Evolutionary conservation across 2,888 invertebrate genomes (phyloP).

Genomic region (Matsumyia berberina): DNA sequence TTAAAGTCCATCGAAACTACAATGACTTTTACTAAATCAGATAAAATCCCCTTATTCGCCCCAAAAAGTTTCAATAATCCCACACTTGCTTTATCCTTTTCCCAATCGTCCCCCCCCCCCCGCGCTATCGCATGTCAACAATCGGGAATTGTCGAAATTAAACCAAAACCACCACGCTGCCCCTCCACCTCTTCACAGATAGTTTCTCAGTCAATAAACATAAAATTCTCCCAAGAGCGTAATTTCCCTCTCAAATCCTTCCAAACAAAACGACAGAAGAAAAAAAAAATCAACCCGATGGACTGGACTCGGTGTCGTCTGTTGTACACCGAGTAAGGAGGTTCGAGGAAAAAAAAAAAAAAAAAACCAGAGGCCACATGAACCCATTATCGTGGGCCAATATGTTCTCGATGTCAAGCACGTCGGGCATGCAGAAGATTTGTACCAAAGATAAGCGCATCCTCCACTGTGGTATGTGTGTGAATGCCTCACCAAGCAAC

Average conservation of each 20-base stretch:
- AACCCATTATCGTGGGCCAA: slow-evolving; percentile 76
- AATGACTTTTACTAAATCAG: slow-evolving; percentile 4
- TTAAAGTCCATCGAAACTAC: background rate
- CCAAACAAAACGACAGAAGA: no score
- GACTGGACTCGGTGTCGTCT: background rate
- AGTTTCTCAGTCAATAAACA: slow-evolving; percentile 68
- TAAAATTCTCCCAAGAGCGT: slow-evolving; percentile 69
- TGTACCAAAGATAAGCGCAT: slow-evolving; percentile 74
- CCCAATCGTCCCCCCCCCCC: background rate
- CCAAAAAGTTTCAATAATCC: slow-evolving; percentile 6
- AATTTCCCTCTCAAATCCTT: slow-evolving; percentile 31
- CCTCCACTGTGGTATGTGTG: slow-evolving; percentile 1
- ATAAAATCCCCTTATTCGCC: background rate
- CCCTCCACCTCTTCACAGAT: slow-evolving; percentile 13
- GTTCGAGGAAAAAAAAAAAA: slow-evolving; percentile 7
- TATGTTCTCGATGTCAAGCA: slow-evolving; percentile 76
- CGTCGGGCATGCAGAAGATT: slow-evolving; percentile 74
- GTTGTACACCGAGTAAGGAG: background rate
- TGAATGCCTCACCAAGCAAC: background rate
- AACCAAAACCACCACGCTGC: slow-evolving; percentile 54
- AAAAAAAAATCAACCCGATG: slow-evolving; percentile 17
- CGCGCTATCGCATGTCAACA: slow-evolving; percentile 42
- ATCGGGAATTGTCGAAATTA: slow-evolving; percentile 58
- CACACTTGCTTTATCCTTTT: background rate
- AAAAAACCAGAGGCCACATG: slow-evolving; percentile 69